Evolutionary conservation across 2,797 vertebrate genomes (phyloP).

Genomic region (Micromesistius poutassou): DNA sequence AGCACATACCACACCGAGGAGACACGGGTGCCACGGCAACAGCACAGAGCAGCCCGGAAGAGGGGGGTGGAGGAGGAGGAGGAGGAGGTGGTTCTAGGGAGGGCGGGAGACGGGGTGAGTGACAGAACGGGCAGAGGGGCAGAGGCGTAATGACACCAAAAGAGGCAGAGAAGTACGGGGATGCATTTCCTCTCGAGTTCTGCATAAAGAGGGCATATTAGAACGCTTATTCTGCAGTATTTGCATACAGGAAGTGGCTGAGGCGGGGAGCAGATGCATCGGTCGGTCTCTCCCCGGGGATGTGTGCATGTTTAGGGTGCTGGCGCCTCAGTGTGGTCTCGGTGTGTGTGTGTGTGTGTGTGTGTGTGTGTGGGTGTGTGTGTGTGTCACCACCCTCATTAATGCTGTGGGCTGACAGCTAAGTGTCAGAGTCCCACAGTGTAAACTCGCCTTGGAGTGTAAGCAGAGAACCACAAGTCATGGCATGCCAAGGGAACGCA

Average conservation of each 20-base stretch:
- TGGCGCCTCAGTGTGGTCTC: constrained; percentile 31
- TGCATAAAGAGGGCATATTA: no score
- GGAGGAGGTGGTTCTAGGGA: no score
- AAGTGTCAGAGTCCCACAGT: constrained; percentile 64
- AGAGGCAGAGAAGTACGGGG: neutral
- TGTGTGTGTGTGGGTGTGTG: constrained; percentile 41
- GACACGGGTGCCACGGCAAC: constrained; percentile 8
- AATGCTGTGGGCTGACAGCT: constrained; percentile 68
- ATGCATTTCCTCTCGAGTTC: no score
- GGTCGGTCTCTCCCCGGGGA: neutral
- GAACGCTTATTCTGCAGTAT: no score
- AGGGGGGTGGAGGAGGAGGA: neutral
- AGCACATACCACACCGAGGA: constrained; percentile 46
- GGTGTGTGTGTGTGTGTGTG: constrained; percentile 11
- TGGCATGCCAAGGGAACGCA: constrained; percentile 20
- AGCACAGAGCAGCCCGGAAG: neutral
- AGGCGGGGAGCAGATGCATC: constrained; percentile 35
- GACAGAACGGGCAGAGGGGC: neutral
- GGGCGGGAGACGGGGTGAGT: neutral
- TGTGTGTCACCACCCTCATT: constrained; percentile 64
- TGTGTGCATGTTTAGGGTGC: constrained; percentile 12
- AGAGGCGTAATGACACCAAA: neutral
- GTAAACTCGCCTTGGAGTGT: constrained; percentile 55
- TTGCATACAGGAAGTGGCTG: constrained; percentile 21
- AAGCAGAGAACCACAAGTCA: constrained; percentile 59